Evolutionary conservation across 92 coral and sea anemone species (phyloP), one percentile per base, ranked within the genome.

Genomic region (Phenganax subtilis): DNA sequence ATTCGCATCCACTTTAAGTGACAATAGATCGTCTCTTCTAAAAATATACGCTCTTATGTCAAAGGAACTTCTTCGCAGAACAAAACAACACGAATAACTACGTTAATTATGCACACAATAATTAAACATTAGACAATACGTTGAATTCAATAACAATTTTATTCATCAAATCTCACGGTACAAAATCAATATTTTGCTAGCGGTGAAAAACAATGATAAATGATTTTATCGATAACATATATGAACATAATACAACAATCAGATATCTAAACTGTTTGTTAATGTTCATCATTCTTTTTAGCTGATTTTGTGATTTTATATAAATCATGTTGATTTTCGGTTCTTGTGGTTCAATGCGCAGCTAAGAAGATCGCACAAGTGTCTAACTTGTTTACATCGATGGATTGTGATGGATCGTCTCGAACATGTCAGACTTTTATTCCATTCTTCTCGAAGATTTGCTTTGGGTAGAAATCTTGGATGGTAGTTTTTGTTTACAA

Each of bases 131-230:
- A 2, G 20, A 68, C 44, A 10, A 68, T 7, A 20, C 15, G 29
- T 68, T 30, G 7, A 68, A 29, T 68, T 68, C 16, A 68, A 68
- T 61, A 61, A 61, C 67, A 68, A 68, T 68, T 68, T 8, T 68
- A 64, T 68, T 68, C 54, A 68, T 68, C 54, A 11, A 68, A 68
- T 28, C 73, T 68, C 73, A 37, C 10, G 7, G 31, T 68, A 68
- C 73, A 5, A 68, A 29, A 68, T 64, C 73, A 68, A 68, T 68
- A 68, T 68, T 68, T 28, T 30, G 9, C 12, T 25, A 20, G 47
- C 70, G 37, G 17, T 68, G 53, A 68, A 30, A 20, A 68, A 68
- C 73, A 68, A 37, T 68, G 73, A 7, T 68, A 30, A 37, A 10
- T n/a, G 17, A 59, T 10, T 59, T 14, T 14, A 59, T 59, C 9